Evolutionary conservation across 2,797 vertebrate species (phyloP), one percentile per base, ranked within the genome.

Genomic region (Microtus obscurus): DNA sequence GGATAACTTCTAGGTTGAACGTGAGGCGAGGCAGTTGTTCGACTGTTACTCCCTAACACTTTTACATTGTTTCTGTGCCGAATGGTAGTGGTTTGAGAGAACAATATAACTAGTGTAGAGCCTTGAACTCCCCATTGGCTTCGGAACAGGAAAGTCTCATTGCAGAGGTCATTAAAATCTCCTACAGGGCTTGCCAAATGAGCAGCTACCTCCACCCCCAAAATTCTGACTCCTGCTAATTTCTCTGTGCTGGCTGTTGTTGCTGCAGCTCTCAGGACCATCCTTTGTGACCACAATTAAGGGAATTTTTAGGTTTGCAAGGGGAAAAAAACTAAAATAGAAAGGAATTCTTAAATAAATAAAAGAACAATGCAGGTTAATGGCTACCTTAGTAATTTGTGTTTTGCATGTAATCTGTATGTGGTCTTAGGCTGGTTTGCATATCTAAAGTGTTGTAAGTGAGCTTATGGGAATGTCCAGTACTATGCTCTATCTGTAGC

Each of bases 1-100:
- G n/a, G 10, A 80, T 73, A 59, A 25, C 56, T 86, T 73, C 87
- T 37, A 89, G 61, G 61, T 87, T 87, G 59, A 87, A 87, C 69
- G n/a, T 90, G 87, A 94, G 17, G 43, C 77, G 91, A 90, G 87
- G 63, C 27, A 89, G 2, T 86, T 85, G 2, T 86, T 85, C 86
- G 27, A 94, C 79, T 40, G 40, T 86, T 80, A 69, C 29, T 92
- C 93, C 56, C 78, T 93, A 92, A 90, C n/a, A 79, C 16, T 79
- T 94, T 94, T 86, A 67, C 25, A 63, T 85, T 91, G 65, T 80
- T 87, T 43, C 13, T 87, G 25, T 91, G n/a, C 48, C 40, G 65
- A 86, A 85, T n/a, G 13, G 40, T 86, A 93, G 71, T 14, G 17
- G 61, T 71, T 88, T 88, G 85, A 94, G 89, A 82, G 71, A 43